Evolutionary conservation across 2,888 invertebrate genomes (phyloP), one percentile per base, ranked within the genome.

Genomic region (Archaeoteleia sp.): DNA sequence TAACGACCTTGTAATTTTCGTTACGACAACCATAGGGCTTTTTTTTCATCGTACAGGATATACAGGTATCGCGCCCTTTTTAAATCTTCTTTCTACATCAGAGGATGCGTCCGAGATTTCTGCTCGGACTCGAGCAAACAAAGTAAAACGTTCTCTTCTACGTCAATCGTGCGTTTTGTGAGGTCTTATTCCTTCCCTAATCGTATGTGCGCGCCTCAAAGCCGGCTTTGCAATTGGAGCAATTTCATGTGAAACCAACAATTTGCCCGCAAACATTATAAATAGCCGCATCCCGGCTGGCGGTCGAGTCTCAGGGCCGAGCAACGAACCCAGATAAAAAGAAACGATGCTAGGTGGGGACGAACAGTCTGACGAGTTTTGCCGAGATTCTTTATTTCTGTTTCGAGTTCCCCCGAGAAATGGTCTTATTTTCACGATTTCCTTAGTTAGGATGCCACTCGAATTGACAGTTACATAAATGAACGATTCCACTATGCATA

Each of bases 241-340:
- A 69, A 69, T 69, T 61, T 65, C 53, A 63, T 54, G 60, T 39
- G 63, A 61, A 65, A 61, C 61, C 43, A 27, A 55, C 55, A 69
- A 69, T 69, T 69, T 69, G 46, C 51, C 25, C 35, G 45, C 51
- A 55, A 62, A 46, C 57, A 57, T 70, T 66, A 70, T 66, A 62
- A 69, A 66, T 65, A 65, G 70, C 66, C 42, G 46, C 57, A 58
- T 49, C 62, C 17, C 57, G 30, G 53, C 42, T 57, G 62, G 43
- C 58, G 46, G 54, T 67, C 49, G 48, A 61, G 58, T 65, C 55
- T 67, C 71, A 71, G 66, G 67, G 71, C 46, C 71, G 69, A 71
- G 57, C 69, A 66, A 61, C 65, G 65, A 69, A 69, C 69, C 13
- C 55, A n/a, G 39, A 35, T 30, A 43, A 54, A 55, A 67, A 60